phyloP scores from a whole-genome alignment of 2,797 vertebrate genomes.

The Mormyrus hasselquistii region DNA sequence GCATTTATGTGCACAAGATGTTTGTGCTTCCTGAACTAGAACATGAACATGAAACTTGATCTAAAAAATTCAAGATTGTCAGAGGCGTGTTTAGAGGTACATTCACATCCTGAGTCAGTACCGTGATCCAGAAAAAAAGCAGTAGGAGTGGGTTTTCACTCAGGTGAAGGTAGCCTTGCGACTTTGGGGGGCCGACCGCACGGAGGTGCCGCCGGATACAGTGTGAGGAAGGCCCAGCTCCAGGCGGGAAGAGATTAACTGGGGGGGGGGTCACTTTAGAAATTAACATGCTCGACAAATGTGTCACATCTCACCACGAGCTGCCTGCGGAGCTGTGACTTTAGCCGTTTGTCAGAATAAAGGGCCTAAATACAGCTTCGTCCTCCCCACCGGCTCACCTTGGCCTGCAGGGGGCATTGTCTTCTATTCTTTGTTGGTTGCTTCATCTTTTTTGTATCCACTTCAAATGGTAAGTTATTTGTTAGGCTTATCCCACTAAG shows the following conservation, averaged over 20 bases:
- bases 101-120: background rate
- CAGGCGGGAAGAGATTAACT: background rate
- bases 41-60: background rate
- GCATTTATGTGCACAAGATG: background rate
- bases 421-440: background rate
- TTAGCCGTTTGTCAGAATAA: background rate
- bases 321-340: background rate
- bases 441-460: background rate
- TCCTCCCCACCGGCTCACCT: background rate
- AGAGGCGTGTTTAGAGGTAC: background rate
- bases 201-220: background rate
- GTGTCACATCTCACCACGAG: background rate
- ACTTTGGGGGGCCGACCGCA: background rate
- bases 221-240: background rate
- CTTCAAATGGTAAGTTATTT: background rate
- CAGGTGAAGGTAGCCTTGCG: background rate
- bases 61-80: background rate
- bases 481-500: background rate
- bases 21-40: background rate
- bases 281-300: slow-evolving; percentile 6
- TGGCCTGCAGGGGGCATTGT: background rate
- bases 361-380: background rate
- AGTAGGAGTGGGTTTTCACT: background rate
- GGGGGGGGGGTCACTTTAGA: background rate
- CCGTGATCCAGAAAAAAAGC: background rate